Percentiles rank a stretch among this genome's conserved stretches.
Evolutionary conservation across 1,140 invertebrate species (phyloP).

Genomic region (Ceratoteleas bidentatus): DNA sequence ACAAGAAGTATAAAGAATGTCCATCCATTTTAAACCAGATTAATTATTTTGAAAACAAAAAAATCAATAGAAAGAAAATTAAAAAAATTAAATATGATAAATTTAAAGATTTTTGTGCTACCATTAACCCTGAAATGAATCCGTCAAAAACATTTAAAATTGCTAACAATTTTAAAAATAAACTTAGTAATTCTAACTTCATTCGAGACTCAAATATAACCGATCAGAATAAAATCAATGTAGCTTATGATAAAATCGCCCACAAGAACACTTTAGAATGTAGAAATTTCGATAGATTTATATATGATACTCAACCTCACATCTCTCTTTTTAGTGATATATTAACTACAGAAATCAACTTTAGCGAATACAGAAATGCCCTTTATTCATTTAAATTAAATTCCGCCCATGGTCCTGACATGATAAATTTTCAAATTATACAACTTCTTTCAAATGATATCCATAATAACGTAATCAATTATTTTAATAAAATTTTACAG

Average conservation of each 20-base stretch:
- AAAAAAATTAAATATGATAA: too few species aligned
- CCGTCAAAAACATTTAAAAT: background rate
- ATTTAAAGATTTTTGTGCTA: conserved; percentile 12
- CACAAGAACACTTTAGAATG: background rate
- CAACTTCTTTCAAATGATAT: too few species aligned
- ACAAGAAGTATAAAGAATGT: background rate
- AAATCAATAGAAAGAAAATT: background rate
- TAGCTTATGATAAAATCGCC: conserved; percentile 5
- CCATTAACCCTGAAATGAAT: background rate
- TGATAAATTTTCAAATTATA: too few species aligned
- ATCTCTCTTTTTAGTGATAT: too few species aligned
- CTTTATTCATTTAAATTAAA: background rate
- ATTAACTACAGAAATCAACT: too few species aligned
- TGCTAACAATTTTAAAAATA: conserved; percentile 13
- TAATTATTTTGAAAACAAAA: background rate
- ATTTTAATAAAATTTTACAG: too few species aligned
- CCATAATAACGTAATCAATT: too few species aligned
- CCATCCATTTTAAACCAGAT: background rate
- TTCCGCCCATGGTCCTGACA: background rate
- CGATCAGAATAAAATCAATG: background rate
- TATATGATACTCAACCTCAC: background rate
- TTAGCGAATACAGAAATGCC: background rate
- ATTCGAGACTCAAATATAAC: background rate
- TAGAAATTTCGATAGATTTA: background rate
- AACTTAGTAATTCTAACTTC: background rate